phyloP scores from a whole-genome alignment of 2,113 vertebrate genomes.

The Cavia aperea region DNA sequence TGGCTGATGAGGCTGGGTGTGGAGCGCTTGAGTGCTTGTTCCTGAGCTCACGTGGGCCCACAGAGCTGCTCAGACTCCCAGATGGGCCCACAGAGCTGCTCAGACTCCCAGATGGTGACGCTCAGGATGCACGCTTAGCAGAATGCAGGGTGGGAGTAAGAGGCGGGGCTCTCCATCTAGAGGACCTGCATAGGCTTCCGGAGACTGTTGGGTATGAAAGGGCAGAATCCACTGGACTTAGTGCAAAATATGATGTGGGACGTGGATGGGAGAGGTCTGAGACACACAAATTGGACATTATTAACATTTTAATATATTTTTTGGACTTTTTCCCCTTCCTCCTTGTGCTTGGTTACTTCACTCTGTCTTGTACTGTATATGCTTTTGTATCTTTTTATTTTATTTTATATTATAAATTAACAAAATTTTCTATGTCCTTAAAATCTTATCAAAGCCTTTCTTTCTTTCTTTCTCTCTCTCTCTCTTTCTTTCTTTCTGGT shows the following conservation, averaged over 20 bases:
- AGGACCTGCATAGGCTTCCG: neutral
- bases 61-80: neutral
- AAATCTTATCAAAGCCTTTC: too few species aligned
- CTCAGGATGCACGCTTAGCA: neutral
- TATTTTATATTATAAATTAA: too few species aligned
- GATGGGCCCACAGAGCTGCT: neutral
- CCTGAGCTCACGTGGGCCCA: neutral
- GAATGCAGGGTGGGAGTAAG: neutral
- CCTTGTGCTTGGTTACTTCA: too few species aligned
- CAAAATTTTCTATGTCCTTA: too few species aligned
- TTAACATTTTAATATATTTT: neutral
- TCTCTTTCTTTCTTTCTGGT: too few species aligned
- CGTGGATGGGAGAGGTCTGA: neutral
- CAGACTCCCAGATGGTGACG: neutral
- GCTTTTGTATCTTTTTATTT: too few species aligned
- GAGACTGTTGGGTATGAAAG: neutral
- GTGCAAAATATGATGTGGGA: neutral
- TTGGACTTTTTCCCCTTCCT: neutral
- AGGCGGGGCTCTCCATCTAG: neutral
- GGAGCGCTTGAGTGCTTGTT: neutral
- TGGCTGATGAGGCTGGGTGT: neutral
- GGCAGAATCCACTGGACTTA: neutral
- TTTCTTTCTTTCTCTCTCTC: too few species aligned
- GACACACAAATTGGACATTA: neutral
- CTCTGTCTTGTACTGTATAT: too few species aligned